Base-by-base conservation (phyloP, 23 tunicate genomes). In the Ciona savignyi region DNA sequence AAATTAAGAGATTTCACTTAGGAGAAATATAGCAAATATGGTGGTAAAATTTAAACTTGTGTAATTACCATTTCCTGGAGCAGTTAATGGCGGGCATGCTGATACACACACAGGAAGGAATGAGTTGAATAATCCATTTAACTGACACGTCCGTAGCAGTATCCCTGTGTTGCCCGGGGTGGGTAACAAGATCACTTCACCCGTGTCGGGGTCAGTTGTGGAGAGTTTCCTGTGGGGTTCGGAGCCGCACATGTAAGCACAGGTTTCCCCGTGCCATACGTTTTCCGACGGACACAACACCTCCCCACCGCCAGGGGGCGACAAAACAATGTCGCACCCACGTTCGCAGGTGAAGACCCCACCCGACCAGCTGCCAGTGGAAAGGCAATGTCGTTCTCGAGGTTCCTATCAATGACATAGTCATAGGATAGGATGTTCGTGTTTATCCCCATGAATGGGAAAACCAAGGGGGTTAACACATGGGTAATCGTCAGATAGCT, bases 81-180 rank as follows among this genome's bases (percentile, higher is more conserved):
- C 35, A 33, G 66, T 2, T 22, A 85, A 26, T 33, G 62, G 64
- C 0, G 69, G 29, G 62, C 95, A 87, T 24, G 66, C 78, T 23
- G 74, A 51, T 23, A 75, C 62, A 71, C 95, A 87, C 64, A 35
- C 30, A 0, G 86, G 95, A 3, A 63, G 15, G 11, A 68, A 25
- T 29, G 72, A 80, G 66, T 81, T 71, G 56, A 87, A 81, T 32
- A 76, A 48, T 33, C 95, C 95, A 71, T 75, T 48, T 3, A 75
- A n/a, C 66, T 60, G 70, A 33, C 95, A 87, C 0, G 66, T 42
- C 67, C 86, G 75, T 11, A 63, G 21, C 0, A 81, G 66, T 29
- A 30, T 30, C 20, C 67, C 71, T 29, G 23, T 65, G 24, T 63
- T 51, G n/a, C 73, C 66, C 20, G 84, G 80, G 20, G 4, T 23